Evolutionary conservation across 2,113 vertebrate species (phyloP), one percentile per base, ranked within the genome.

Genomic region (Nothoprocta perdicaria): DNA sequence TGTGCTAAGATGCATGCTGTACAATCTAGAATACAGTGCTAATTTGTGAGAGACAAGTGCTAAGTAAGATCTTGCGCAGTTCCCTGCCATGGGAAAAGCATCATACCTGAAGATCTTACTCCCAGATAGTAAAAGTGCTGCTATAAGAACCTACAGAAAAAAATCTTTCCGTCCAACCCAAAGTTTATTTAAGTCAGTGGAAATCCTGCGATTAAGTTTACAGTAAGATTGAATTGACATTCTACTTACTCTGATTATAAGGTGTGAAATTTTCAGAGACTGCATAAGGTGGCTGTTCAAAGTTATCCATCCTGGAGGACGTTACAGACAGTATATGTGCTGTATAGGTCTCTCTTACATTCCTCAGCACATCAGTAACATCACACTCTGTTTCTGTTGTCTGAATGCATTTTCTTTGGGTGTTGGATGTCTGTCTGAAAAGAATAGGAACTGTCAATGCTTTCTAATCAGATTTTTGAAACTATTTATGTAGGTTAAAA

Each of bases 171-270:
- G 33, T 18, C 66, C 46, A 82, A 3, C 41, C 38, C 86, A 80
- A 89, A 48, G 16, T 24, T 84, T 26, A 3, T 40, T 88, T 82
- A 81, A 73, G 24, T 66, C 27, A 55, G 45, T 6, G 31, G n/a
- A 80, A 84, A 10, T 53, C 33, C 43, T 80, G 46, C 80, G 67
- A 84, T 31, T 23, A 73, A 61, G 53, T 50, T 58, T 73, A 29
- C 31, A 3, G 1, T 24, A 80, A 87, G 8, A 61, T 53, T 58
- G 60, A 66, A 63, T 8, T 53, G 46, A 18, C 26, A 67, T 83
- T 17, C 61, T 55, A 98, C 99, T 84, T 98, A 99, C 99, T 99
- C 60, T 99, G 98, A 65, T 18, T 14, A 62, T 98, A 99, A 38
- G 99, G 99, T 23, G 85, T 98, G 96, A 99, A 99, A 15, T 46